A percentile compares a stretch with the other conserved stretches of the same genome.
Conservation (phyloP, 2,888 invertebrate genomes). For the Baronia brevicornis region DNA sequence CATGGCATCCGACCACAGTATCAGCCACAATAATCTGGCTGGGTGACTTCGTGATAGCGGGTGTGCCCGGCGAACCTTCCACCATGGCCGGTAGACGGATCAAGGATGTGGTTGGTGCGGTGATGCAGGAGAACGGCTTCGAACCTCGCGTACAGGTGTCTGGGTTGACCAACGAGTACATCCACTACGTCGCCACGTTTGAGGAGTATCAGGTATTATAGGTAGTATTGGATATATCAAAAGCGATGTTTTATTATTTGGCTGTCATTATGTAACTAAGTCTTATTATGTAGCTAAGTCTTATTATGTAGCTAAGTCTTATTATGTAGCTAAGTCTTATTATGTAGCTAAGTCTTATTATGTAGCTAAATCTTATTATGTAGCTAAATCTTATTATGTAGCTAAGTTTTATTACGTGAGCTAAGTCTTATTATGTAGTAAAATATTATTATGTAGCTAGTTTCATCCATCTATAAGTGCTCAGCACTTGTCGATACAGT, state of each 20-base stretch:
- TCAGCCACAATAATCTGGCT: slow-evolving; percentile 82
- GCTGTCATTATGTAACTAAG: no score
- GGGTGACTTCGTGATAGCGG: slow-evolving; percentile 81
- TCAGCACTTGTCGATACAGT: no score
- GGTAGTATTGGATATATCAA: neutral
- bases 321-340: no score
- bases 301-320: no score
- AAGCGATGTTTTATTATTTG: neutral
- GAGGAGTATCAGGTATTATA: slow-evolving; percentile 85
- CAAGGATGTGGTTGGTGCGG: slow-evolving; percentile 54
- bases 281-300: no score
- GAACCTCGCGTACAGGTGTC: slow-evolving; percentile 78
- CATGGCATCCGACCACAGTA: slow-evolving; percentile 86
- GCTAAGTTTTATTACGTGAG: no score
- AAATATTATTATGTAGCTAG: no score
- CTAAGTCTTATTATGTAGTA: no score
- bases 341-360: no score
- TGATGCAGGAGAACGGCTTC: slow-evolving; percentile 49
- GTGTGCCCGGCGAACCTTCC: slow-evolving; percentile 90
- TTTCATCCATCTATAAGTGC: no score
- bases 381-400: no score
- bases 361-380: no score
- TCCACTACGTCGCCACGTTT: slow-evolving; percentile 86
- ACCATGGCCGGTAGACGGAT: slow-evolving; percentile 89
- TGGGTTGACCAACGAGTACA: slow-evolving; percentile 87